Evolutionary conservation across 2,113 vertebrate species (phyloP).

Genomic region (Ceyx melanurus): DNA sequence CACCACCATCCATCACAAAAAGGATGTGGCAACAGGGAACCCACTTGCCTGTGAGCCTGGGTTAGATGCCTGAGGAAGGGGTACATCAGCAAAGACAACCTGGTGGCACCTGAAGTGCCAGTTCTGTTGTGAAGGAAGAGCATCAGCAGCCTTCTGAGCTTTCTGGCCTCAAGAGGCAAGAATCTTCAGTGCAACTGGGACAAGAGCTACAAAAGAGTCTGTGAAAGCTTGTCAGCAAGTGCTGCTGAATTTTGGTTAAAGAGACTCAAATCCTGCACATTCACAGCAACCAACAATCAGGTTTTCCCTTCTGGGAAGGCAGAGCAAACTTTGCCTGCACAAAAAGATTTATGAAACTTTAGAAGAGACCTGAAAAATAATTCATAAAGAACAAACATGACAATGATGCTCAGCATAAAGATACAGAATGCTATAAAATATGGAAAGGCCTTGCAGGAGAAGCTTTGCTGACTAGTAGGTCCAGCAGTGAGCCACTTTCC

Average conservation of each 20-base stretch:
- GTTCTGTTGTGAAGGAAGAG: not conserved
- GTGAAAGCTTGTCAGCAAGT: not conserved
- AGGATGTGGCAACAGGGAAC: not conserved
- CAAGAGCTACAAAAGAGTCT: not conserved
- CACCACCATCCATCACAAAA: not conserved
- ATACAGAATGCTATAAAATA: not conserved
- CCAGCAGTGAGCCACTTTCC: not conserved
- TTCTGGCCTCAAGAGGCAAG: not conserved
- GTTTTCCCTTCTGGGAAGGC: not conserved
- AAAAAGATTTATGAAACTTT: not conserved
- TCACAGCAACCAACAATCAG: not conserved
- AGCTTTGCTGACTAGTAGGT: not conserved
- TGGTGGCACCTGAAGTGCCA: not conserved
- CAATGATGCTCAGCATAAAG: not conserved
- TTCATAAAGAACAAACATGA: not conserved
- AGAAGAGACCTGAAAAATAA: not conserved
- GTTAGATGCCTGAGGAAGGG: not conserved
- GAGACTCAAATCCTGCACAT: not conserved
- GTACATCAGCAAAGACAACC: not conserved
- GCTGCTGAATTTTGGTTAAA: not conserved
- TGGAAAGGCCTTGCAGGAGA: not conserved
- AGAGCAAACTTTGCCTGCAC: not conserved
- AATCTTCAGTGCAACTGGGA: not conserved
- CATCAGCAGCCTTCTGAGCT: not conserved
- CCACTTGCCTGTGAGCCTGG: fast-evolving